phyloP scores from a whole-genome alignment of 2,888 invertebrate species.

The Oscheius sp. region DNA sequence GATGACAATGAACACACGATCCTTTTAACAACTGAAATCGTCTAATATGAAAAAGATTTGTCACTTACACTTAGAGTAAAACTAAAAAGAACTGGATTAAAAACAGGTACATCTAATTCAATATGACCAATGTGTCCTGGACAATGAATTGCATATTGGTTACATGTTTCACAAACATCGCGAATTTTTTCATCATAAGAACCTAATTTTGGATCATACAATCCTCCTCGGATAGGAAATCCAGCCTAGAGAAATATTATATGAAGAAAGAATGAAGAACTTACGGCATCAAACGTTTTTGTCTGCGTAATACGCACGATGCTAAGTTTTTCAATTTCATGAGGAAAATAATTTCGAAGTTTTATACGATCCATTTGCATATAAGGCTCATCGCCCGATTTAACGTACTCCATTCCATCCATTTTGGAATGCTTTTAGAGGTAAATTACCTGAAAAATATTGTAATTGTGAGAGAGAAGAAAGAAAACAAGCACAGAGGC shows the following conservation, averaged over 20 bases:
- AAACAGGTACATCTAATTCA: constrained; percentile 86
- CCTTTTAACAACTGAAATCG: constrained; percentile 74
- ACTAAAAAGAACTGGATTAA: constrained; percentile 89
- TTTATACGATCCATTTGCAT: constrained; percentile 67
- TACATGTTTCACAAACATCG: constrained; percentile 67
- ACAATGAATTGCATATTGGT: constrained; percentile 56
- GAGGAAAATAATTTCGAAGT: constrained; percentile 66
- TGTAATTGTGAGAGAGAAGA: too few relatives aligned
- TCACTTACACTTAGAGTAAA: constrained; percentile 80
- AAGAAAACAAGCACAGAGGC: too few relatives aligned
- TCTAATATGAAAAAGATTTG: neutral
- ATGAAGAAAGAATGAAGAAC: neutral
- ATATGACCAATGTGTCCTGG: constrained; percentile 94
- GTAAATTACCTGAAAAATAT: too few relatives aligned
- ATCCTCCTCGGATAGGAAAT: constrained; percentile 79
- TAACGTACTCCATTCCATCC: constrained; percentile 43
- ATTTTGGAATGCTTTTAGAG: constrained; percentile 6
- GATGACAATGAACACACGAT: constrained; percentile 76
- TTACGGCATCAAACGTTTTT: constrained; percentile 71
- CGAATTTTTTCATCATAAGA: constrained; percentile 55
- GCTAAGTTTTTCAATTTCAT: constrained; percentile 68
- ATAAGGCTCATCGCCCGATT: constrained; percentile 56
- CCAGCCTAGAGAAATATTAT: constrained; percentile 57
- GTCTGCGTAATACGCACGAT: constrained; percentile 66
- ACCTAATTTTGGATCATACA: constrained; percentile 89